These are phyloP conservation scores for Drosophila differens DNA, from an alignment of 2,888 invertebrate genomes.

Conservation along the genomic window DNA sequence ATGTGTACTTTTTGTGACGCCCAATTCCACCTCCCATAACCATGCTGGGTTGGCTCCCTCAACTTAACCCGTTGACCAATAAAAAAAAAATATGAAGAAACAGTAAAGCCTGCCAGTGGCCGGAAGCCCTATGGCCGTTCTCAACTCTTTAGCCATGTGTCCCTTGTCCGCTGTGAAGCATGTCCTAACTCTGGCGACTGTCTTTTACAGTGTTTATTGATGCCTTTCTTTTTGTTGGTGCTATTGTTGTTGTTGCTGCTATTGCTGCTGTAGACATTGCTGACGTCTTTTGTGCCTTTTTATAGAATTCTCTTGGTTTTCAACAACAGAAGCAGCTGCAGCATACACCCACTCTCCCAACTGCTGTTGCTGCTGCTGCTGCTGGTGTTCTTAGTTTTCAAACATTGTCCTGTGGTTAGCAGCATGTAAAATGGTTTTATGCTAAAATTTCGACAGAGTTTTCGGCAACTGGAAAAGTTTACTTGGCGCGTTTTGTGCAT, in stretches of 20 bases:
- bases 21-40: constrained; percentile 1
- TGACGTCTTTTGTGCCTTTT: constrained; percentile 80
- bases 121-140: constrained; percentile 64
- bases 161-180: constrained; percentile 11
- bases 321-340: constrained; percentile 38
- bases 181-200: constrained; percentile 56
- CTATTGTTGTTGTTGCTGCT: constrained; percentile 39
- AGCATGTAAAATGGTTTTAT: constrained; percentile 80
- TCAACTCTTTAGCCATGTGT: constrained; percentile 28
- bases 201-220: constrained; percentile 78
- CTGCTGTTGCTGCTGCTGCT: not conserved
- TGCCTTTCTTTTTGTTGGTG: constrained; percentile 59
- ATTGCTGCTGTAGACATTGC: constrained; percentile 72
- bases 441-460: constrained; percentile 61
- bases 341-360: not conserved
- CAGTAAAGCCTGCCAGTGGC: constrained; percentile 52
- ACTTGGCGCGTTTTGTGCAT: constrained; percentile 20
- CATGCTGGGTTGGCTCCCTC: constrained; percentile 10
- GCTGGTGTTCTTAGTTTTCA: constrained; percentile 63
- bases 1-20: constrained; percentile 30
- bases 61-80: constrained; percentile 38
- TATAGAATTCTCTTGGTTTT: constrained; percentile 68
- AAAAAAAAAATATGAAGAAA: constrained; percentile 72
- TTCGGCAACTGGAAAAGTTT: constrained; percentile 39
- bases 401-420: constrained; percentile 77